Evolutionary conservation across 2,888 invertebrate species (phyloP).

Genomic region (Pristionchus entomophagus): DNA sequence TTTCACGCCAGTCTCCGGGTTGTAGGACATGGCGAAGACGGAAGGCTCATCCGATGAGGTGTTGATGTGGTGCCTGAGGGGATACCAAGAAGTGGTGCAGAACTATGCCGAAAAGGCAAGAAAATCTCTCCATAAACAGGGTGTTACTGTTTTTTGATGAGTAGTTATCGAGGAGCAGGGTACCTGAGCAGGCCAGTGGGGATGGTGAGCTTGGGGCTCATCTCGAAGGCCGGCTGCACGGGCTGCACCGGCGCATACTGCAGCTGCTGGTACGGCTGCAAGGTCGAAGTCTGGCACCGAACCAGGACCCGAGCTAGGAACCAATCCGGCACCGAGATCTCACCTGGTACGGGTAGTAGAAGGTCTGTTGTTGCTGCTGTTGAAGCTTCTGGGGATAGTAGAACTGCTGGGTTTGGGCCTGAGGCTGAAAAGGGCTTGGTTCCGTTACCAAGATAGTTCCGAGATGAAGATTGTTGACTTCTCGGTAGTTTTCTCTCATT

Average conservation of each 20-base stretch:
- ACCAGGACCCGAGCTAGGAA: too few species aligned
- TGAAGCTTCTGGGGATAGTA: slow-evolving; percentile 30
- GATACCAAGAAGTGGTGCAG: too few species aligned
- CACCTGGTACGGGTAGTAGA: slow-evolving; percentile 20
- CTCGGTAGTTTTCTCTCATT: too few species aligned
- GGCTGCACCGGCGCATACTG: neutral
- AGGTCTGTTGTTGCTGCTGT: neutral
- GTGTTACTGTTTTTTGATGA: neutral
- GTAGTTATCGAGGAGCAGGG: neutral
- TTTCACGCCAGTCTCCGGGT: slow-evolving; percentile 19
- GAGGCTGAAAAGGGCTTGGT: neutral
- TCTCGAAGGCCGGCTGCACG: neutral
- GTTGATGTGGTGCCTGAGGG: neutral
- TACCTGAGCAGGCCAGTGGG: slow-evolving; percentile 29
- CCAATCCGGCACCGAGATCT: too few species aligned
- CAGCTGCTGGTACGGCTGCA: slow-evolving; percentile 43
- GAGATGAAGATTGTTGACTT: too few species aligned
- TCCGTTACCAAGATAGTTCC: too few species aligned
- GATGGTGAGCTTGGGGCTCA: neutral
- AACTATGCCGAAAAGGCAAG: too few species aligned
- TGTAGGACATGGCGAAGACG: slow-evolving; percentile 45
- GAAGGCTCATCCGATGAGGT: slow-evolving; percentile 10
- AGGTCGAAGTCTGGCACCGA: neutral
- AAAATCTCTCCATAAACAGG: neutral
- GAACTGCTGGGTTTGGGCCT: neutral